Evolutionary conservation across 2,888 invertebrate species (phyloP).

Genomic region (Chloromyia formosa): DNA sequence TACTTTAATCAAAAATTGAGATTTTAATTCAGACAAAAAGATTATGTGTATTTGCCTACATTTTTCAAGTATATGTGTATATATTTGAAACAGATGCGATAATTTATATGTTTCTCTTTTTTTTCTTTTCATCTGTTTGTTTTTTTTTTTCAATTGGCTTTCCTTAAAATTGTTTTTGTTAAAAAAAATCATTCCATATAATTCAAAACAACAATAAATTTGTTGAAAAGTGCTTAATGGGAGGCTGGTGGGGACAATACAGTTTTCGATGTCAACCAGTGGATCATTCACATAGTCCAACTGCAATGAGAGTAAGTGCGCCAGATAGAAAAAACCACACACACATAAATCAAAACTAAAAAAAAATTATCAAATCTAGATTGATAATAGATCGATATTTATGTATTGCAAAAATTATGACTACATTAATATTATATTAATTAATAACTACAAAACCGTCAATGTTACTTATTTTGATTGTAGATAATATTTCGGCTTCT

Average conservation of each 20-base stretch:
- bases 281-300: conserved; percentile 82
- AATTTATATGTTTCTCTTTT: no score
- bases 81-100: no score
- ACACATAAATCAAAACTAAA: background rate
- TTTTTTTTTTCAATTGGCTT: conserved; percentile 53
- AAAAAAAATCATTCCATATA: no score
- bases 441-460: no score
- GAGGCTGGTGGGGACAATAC: conserved; percentile 91
- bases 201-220: conserved; percentile 51
- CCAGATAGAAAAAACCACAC: background rate
- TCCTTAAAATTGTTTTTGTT: no score
- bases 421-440: no score
- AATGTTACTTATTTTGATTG: no score
- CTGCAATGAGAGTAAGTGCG: conserved; percentile 83
- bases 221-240: conserved; percentile 78
- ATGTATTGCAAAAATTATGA: conserved; percentile 17
- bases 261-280: conserved; percentile 90
- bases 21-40: no score
- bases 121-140: background rate
- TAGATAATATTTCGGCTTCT: no score
- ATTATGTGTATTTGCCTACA: no score
- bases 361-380: background rate
- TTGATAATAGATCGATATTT: background rate
- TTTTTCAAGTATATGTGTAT: no score
- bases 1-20: no score